These are phyloP conservation scores for Selene dorsalis DNA, from an alignment of 2,797 vertebrate species.

Conservation along the genomic window DNA sequence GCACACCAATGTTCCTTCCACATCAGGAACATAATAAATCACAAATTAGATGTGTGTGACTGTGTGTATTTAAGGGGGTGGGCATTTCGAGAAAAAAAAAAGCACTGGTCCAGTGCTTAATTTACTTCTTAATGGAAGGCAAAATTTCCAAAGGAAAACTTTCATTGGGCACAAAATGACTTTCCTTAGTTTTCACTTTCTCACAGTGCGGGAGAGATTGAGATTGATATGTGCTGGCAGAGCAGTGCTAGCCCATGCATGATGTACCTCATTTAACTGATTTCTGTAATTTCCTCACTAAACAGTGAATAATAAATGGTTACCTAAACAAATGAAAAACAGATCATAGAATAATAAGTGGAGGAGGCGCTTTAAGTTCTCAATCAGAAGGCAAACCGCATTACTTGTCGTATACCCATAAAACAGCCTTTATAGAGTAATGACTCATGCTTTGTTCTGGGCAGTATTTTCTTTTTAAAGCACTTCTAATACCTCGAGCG, in stretches of 20 bases:
- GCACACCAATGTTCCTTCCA: constrained; percentile 64
- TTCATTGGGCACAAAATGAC: constrained; percentile 84
- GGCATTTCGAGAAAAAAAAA: constrained; percentile 47
- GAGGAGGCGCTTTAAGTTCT: constrained; percentile 36
- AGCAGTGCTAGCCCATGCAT: constrained; percentile 76
- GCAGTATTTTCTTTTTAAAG: neutral
- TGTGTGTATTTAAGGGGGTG: constrained; percentile 55
- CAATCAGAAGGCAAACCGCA: constrained; percentile 14
- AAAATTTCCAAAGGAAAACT: constrained; percentile 85
- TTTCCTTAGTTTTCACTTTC: constrained; percentile 83
- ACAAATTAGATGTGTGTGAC: constrained; percentile 74
- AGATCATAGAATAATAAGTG: constrained; percentile 29
- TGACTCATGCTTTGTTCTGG: neutral
- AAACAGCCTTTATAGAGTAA: constrained; percentile 12
- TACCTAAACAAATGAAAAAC: constrained; percentile 63
- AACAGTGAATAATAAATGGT: constrained; percentile 79
- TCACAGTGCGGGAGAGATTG: constrained; percentile 72
- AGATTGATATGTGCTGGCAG: constrained; percentile 84
- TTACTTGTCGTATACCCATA: constrained; percentile 10
- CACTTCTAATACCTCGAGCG: neutral
- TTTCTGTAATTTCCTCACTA: constrained; percentile 78
- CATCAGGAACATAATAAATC: constrained; percentile 81
- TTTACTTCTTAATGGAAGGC: constrained; percentile 84
- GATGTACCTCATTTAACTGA: constrained; percentile 74
- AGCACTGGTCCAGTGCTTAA: constrained; percentile 81